phyloP scores from a whole-genome alignment of 2,113 vertebrate species.

The Romanogobio albipinnatus region DNA sequence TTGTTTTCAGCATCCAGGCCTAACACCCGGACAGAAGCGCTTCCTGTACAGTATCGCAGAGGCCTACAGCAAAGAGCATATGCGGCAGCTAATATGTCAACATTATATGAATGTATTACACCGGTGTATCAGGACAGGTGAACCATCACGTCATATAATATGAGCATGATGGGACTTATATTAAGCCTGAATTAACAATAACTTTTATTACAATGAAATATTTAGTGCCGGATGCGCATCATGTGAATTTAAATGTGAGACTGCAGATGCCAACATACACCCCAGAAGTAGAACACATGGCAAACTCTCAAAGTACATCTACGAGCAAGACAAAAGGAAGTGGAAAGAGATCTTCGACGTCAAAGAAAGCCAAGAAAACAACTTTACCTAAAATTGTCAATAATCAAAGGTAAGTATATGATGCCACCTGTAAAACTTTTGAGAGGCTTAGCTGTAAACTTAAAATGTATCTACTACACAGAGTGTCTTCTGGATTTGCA shows the following conservation, averaged over 20 bases:
- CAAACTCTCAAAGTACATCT: not conserved
- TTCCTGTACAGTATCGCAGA: conserved; percentile 71
- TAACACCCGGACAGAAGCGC: conserved; percentile 73
- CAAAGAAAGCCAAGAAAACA: conserved; percentile 36
- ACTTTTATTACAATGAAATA: not conserved
- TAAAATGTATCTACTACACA: not conserved
- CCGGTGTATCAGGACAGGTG: conserved; percentile 68
- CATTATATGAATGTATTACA: conserved; percentile 74
- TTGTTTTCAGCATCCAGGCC: conserved; percentile 68
- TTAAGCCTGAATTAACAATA: not conserved
- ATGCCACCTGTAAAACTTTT: not conserved
- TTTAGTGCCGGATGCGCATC: not conserved
- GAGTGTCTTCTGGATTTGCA: not conserved
- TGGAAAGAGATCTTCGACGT: not conserved
- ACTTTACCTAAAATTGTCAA: conserved; percentile 55
- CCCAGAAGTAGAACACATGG: conserved; percentile 38
- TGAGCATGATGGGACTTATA: not conserved
- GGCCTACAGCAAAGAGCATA: conserved; percentile 65
- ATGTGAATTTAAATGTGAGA: not conserved
- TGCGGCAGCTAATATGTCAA: conserved; percentile 69
- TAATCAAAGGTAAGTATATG: conserved; percentile 48
- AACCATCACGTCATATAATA: not conserved
- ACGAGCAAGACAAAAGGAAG: not conserved
- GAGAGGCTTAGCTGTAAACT: not conserved
- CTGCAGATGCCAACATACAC: not conserved